phyloP scores from a whole-genome alignment of 2,797 vertebrate species.

The Sebastes hubbsi region DNA sequence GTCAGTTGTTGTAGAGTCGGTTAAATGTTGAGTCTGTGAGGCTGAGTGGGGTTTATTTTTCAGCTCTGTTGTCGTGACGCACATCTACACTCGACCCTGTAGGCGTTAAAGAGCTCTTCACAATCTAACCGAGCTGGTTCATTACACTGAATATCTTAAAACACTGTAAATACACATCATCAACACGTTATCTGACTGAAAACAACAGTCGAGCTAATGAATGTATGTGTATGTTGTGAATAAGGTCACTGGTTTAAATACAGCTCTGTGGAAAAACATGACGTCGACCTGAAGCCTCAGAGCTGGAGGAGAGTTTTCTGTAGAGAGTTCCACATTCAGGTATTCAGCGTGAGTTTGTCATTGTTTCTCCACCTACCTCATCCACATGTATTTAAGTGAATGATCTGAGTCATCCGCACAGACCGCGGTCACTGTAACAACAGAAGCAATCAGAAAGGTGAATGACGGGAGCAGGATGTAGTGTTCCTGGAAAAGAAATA shows the following conservation, averaged over 20 bases:
- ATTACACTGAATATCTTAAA: conserved; percentile 10
- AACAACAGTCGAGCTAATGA: background rate
- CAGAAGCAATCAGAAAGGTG: background rate
- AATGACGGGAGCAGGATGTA: background rate
- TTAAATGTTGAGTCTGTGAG: background rate
- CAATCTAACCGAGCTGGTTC: background rate
- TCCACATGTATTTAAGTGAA: background rate
- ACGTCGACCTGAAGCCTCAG: background rate
- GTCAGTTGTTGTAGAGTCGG: background rate
- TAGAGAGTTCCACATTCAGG: background rate
- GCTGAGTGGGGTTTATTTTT: background rate
- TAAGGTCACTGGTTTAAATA: background rate
- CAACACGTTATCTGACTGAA: background rate
- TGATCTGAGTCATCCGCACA: background rate
- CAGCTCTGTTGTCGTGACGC: background rate
- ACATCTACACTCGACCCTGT: background rate
- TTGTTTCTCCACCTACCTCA: background rate
- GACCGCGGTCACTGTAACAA: background rate
- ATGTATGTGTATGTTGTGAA: background rate
- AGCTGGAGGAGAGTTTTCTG: background rate
- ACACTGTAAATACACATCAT: conserved; percentile 8
- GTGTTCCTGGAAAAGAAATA: background rate
- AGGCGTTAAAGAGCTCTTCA: conserved; percentile 16
- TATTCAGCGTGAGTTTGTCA: background rate
- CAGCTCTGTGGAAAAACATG: background rate